These are phyloP conservation scores for Parauchenoglanis ngamensis DNA, from an alignment of 2,797 vertebrate genomes.

Conservation along the genomic window DNA sequence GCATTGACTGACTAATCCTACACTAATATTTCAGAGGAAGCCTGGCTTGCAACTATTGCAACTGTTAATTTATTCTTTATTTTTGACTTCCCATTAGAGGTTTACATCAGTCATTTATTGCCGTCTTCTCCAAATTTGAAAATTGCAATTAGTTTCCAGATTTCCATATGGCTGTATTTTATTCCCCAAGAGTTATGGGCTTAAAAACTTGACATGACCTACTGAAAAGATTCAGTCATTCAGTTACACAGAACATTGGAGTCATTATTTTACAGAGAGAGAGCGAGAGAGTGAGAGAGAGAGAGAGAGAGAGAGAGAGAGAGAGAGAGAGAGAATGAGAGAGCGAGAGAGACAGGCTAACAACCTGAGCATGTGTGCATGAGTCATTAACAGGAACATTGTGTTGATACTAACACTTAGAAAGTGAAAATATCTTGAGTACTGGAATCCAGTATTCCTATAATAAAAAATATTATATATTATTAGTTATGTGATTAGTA, in stretches of 20 bases:
- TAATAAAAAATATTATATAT: not conserved
- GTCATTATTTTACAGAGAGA: not conserved
- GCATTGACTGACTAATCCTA: not conserved
- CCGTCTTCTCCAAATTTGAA: not conserved
- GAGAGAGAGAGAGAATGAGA: not conserved
- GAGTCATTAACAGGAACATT: not conserved
- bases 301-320: not conserved
- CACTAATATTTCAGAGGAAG: not conserved
- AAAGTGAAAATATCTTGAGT: not conserved
- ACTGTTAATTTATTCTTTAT: not conserved
- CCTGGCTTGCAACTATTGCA: not conserved
- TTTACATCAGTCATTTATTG: not conserved
- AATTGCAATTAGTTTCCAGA: not conserved
- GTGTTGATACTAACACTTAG: not conserved
- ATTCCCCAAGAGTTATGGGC: not conserved
- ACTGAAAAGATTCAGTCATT: not conserved
- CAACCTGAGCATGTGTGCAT: not conserved
- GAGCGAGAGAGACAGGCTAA: no score
- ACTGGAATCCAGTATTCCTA: not conserved
- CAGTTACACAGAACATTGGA: not conserved
- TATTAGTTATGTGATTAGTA: not conserved
- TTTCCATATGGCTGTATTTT: not conserved
- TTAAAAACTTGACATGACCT: not conserved
- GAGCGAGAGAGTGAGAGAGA: not conserved
- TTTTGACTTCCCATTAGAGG: not conserved